Evolutionary conservation across 2,113 vertebrate genomes (phyloP), one percentile per base, ranked within the genome.

Genomic region (Callipepla californica): DNA sequence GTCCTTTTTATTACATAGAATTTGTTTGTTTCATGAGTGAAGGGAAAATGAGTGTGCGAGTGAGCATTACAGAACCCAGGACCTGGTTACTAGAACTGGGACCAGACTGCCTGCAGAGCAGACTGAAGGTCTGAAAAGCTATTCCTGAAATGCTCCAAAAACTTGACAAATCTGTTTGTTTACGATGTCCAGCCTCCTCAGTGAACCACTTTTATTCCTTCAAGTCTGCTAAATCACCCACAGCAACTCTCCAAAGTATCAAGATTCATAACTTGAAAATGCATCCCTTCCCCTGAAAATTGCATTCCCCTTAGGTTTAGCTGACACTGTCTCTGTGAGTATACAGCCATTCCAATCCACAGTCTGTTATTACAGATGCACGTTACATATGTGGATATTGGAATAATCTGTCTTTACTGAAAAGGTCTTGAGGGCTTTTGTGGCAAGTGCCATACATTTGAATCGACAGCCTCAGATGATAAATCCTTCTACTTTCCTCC

Each of bases 401-500:
- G n/a, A 93, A 88, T 90, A 63, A 93, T 85, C 93, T 78, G 76
- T 91, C 87, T 91, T 80, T 61, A 83, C 90, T 21, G 34, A 63
- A 40, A 82, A 91, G 44, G 51, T 51, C 91, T 87, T 44, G 50
- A 74, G 87, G 78, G 38, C 38, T 92, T 85, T 67, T 80, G 42
- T 89, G 72, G 85, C 87, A 94, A 92, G 51, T 61, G 61, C 44
- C 34, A 3, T 92, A 93, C 91, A 57, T 85, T 92, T 91, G 96
- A 87, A 94, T 36, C 92, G 92, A 90, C 93, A 95, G 28, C 72
- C 83, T 70, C 16, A 79, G 72, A 70, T 93, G 91, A 96, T 81
- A 91, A 93, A 95, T 85, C 72, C 30, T 68, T 22, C 0, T 44
- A 90, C 95, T 91, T 91, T 83, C 92, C 87, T 85, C 85, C 92